Conservation (phyloP, 2,113 vertebrate genomes). For the Donacobius atricapilla region DNA sequence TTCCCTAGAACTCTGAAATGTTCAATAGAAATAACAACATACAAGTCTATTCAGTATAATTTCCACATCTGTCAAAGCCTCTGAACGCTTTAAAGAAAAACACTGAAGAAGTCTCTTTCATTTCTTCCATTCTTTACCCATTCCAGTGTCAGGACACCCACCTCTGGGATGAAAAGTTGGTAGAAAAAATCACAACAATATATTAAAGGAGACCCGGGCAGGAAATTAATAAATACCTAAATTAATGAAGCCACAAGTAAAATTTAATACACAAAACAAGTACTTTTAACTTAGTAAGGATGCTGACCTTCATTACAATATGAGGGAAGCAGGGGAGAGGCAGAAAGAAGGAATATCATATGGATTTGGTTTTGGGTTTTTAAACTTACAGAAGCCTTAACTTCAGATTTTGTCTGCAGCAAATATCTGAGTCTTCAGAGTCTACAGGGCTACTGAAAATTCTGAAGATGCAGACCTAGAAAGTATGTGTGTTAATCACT, state of each 20-base stretch:
- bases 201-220: neutral
- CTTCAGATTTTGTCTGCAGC: neutral
- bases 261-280: neutral
- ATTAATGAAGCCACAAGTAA: neutral
- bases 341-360: neutral
- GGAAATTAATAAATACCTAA: neutral
- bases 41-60: neutral
- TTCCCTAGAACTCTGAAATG: neutral
- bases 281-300: neutral
- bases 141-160: neutral
- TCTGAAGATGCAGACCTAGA: neutral
- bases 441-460: neutral
- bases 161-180: neutral
- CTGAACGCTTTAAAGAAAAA: neutral
- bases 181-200: neutral
- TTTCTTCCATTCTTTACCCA: neutral
- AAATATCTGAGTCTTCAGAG: neutral
- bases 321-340: neutral
- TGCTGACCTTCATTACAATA: neutral
- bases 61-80: neutral
- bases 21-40: neutral
- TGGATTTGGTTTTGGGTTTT: neutral
- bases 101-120: neutral
- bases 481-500: neutral
- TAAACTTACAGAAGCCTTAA: neutral